Base-by-base conservation (phyloP, 1,140 invertebrate genomes). In the Apocrypta bakeri region DNA sequence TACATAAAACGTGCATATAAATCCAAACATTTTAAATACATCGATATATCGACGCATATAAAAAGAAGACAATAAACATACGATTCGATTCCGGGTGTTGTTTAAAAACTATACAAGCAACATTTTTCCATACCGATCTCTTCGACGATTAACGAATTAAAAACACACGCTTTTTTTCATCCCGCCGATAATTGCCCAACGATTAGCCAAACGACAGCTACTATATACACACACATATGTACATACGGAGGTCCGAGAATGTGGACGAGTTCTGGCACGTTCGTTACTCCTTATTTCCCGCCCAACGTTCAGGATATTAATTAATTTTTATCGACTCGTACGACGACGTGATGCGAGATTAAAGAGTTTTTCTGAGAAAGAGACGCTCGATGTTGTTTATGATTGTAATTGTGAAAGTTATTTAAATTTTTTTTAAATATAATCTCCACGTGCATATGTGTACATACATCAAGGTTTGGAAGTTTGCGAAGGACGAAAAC, bases 81-180 rank as follows among this genome's bases (percentile, higher is more conserved):
- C 25, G 4, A 24, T 56, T 8, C n/a, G n/a, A 9, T 64, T 11
- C 33, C 9, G 56, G 9, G 11, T n/a, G 24, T 29, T 1, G 56
- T 7, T 27, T 2, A 63, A 24, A 63, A 76, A 76, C 48, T 27
- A 42, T 40, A 25, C 63, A 11, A 72, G n/a, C 69, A n/a, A 42
- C 69, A 72, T 72, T 72, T 72, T 72, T 72, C 69, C 21, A 72
- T 72, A 72, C 68, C n/a, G n/a, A n/a, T 33, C 48, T 17, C 69
- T 42, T n/a, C 17, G 11, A 72, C 24, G 9, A 72, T 72, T 72
- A 72, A 42, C 69, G 24, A 72, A 72, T 72, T 72, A 72, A 72
- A 42, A n/a, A 11, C 37, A 7, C 21, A 37, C 68, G n/a, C 11
- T 72, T 72, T 72, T 72, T 42, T 21, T 31, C 8, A 14, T 21